phyloP scores from a whole-genome alignment of 1,140 invertebrate genomes.

The Eriocheir sinensis region DNA sequence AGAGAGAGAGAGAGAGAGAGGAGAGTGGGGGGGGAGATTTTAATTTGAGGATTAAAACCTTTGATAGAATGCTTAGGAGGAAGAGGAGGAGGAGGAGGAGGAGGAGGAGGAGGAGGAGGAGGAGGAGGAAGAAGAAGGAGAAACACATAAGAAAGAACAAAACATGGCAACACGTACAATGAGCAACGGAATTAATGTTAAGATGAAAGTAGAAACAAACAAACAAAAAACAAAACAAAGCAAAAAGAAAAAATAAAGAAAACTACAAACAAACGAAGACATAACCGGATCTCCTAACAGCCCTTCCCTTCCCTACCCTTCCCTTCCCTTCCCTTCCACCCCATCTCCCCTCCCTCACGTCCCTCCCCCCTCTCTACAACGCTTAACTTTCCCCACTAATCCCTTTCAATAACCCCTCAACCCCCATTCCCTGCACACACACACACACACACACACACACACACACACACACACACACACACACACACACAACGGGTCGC shows the following conservation, averaged over 20 bases:
- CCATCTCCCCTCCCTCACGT: background rate
- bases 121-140: background rate
- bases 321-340: background rate
- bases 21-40: too few relatives aligned
- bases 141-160: background rate
- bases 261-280: background rate
- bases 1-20: background rate
- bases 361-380: too few relatives aligned
- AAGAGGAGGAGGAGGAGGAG: background rate
- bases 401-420: too few relatives aligned
- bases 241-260: background rate
- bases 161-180: too few relatives aligned
- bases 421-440: too few relatives aligned
- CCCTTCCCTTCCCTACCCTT: background rate
- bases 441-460: too few relatives aligned
- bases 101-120: background rate
- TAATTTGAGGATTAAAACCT: too few relatives aligned
- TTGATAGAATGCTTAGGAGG: background rate
- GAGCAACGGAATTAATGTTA: too few relatives aligned
- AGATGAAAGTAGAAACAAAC: background rate
- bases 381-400: too few relatives aligned
- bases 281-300: conserved; percentile 16
- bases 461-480: too few relatives aligned
- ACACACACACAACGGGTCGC: too few relatives aligned
- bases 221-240: background rate